phyloP scores from a whole-genome alignment of 2,113 vertebrate genomes.

The Paramormyrops kingsleyae region DNA sequence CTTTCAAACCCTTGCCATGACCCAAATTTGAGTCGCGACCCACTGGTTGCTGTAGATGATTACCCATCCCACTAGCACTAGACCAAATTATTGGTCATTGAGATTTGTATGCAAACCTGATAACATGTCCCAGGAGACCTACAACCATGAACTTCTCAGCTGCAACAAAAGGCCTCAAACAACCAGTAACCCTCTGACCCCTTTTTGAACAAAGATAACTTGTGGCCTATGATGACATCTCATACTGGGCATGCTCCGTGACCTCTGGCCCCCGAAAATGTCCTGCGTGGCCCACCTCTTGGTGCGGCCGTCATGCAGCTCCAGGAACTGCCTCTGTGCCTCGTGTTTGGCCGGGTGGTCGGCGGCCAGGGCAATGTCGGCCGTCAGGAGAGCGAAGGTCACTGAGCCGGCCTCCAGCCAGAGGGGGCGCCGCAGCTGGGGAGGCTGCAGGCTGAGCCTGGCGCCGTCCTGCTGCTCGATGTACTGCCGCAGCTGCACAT shows the following conservation, averaged over 20 bases:
- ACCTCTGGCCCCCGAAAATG: not conserved
- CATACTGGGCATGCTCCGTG: not conserved
- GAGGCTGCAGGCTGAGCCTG: constrained; percentile 68
- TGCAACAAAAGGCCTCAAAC: not conserved
- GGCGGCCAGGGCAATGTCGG: constrained; percentile 86
- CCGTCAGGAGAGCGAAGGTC: constrained; percentile 85
- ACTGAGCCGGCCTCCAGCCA: constrained; percentile 95
- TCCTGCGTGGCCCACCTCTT: constrained; percentile 68
- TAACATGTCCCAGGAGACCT: not conserved
- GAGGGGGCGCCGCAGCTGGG: constrained; percentile 76
- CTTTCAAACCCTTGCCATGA: too few relatives aligned
- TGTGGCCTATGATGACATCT: not conserved
- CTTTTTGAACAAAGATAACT: not conserved
- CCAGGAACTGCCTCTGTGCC: constrained; percentile 88
- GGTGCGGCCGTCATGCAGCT: constrained; percentile 79
- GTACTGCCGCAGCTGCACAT: constrained; percentile 81
- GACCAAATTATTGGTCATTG: not conserved
- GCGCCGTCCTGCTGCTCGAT: constrained; percentile 76
- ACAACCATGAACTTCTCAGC: not conserved
- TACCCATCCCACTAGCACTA: not conserved
- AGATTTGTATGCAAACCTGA: not conserved
- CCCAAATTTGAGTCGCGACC: too few relatives aligned
- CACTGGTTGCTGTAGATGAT: not conserved
- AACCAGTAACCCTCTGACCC: not conserved
- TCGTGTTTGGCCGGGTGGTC: constrained; percentile 89